phyloP scores from a whole-genome alignment of 2,797 vertebrate genomes.

The Lates japonicus region DNA sequence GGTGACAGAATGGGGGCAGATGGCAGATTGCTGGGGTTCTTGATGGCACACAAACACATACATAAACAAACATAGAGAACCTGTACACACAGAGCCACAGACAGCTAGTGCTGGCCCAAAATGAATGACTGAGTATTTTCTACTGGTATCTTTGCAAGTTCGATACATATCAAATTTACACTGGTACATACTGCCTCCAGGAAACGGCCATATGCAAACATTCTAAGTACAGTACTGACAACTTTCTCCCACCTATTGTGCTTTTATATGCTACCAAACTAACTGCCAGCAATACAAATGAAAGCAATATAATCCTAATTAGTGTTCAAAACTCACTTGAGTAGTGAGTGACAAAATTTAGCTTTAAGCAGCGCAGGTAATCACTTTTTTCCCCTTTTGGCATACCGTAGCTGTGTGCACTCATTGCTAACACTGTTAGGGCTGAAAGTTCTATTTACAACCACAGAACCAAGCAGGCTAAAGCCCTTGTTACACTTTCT shows the following conservation, averaged over 20 bases:
- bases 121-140: neutral
- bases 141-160: neutral
- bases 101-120: too few relatives aligned
- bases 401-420: neutral
- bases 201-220: too few relatives aligned
- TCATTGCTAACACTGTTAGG: too few relatives aligned
- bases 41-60: conserved; percentile 44
- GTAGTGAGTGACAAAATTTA: neutral
- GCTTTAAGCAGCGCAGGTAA: too few relatives aligned
- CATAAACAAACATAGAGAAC: conserved; percentile 15
- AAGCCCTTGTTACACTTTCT: too few relatives aligned
- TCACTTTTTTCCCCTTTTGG: neutral
- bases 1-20: conserved; percentile 82
- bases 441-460: too few relatives aligned
- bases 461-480: too few relatives aligned
- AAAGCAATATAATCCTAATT: neutral
- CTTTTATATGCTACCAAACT: neutral
- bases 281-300: neutral
- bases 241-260: neutral
- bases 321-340: neutral
- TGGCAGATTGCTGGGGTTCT: conserved; percentile 69
- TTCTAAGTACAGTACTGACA: neutral
- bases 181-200: neutral
- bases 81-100: conserved; percentile 20
- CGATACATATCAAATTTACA: neutral